These are phyloP conservation scores for Pristionchus exspectatus DNA, from an alignment of 2,888 invertebrate genomes.

Conservation along the genomic window DNA sequence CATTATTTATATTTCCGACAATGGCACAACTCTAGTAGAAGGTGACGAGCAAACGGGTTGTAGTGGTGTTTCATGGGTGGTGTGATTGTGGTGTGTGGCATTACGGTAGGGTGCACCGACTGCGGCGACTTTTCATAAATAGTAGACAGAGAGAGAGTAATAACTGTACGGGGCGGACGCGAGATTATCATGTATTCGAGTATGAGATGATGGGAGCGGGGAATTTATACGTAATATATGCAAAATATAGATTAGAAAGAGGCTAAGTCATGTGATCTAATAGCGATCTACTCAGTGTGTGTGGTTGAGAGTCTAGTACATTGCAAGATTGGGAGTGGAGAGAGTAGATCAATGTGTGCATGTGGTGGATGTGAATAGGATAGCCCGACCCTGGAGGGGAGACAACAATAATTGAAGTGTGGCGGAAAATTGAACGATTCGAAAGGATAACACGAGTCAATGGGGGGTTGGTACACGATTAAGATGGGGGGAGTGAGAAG, in stretches of 20 bases:
- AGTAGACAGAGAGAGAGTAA: neutral
- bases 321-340: slow-evolving; percentile 11
- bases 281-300: slow-evolving; percentile 4
- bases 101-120: slow-evolving; percentile 14
- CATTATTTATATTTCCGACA: slow-evolving; percentile 38
- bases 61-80: neutral
- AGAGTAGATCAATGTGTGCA: neutral
- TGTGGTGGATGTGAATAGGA: neutral
- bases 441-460: slow-evolving; percentile 35
- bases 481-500: neutral
- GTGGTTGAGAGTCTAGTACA: slow-evolving; percentile 44
- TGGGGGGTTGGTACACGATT: slow-evolving; percentile 12
- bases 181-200: slow-evolving; percentile 49
- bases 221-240: neutral
- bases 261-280: slow-evolving; percentile 29
- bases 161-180: slow-evolving; percentile 21
- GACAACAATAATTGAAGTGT: neutral
- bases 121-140: slow-evolving; percentile 40
- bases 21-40: slow-evolving; percentile 43
- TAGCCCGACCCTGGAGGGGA: slow-evolving; percentile 35
- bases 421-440: neutral
- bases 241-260: neutral
- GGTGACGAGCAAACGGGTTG: slow-evolving; percentile 10
- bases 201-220: slow-evolving; percentile 33
- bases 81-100: neutral